Conservation (phyloP, 2,113 vertebrate genomes). For the Bambusicola thoracicus region DNA sequence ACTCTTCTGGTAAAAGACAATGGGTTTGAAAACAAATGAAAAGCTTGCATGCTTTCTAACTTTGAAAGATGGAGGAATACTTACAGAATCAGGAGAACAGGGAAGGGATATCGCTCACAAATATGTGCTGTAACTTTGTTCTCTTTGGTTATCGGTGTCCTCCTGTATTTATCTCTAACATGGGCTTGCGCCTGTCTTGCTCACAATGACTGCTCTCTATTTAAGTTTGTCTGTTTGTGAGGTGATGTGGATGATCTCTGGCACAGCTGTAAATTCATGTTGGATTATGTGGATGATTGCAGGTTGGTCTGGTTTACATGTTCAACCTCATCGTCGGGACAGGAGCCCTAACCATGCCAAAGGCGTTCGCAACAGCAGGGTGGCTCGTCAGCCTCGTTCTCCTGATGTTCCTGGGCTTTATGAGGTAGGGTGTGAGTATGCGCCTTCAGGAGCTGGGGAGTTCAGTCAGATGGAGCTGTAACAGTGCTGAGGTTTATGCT, state of each 20-base stretch:
- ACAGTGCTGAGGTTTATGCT: not conserved
- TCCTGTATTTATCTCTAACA: not conserved
- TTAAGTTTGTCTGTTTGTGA: accelerated
- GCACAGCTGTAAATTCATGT: not conserved
- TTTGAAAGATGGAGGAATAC: not conserved
- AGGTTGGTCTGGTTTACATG: slow-evolving; percentile 99
- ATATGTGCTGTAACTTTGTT: not conserved
- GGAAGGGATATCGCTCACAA: not conserved
- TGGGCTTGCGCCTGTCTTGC: not conserved
- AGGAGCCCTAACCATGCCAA: slow-evolving; percentile 96
- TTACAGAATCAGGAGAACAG: not conserved
- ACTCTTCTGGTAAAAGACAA: not conserved
- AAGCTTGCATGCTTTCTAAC: not conserved
- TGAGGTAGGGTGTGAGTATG: slow-evolving; percentile 83
- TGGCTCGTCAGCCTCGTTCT: slow-evolving; percentile 94
- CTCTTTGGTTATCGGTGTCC: not conserved
- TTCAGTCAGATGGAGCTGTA: not conserved
- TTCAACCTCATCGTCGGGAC: slow-evolving; percentile 98
- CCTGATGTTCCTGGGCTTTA: slow-evolving; percentile 90
- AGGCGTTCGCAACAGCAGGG: slow-evolving; percentile 91
- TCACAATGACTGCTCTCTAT: not conserved
- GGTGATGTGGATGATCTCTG: not conserved
- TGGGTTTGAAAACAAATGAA: not conserved
- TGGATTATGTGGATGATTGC: not conserved
- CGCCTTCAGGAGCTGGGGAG: not conserved